Evolutionary conservation across 2,113 vertebrate species (phyloP).

Genomic region (Megaptera novaeangliae): DNA sequence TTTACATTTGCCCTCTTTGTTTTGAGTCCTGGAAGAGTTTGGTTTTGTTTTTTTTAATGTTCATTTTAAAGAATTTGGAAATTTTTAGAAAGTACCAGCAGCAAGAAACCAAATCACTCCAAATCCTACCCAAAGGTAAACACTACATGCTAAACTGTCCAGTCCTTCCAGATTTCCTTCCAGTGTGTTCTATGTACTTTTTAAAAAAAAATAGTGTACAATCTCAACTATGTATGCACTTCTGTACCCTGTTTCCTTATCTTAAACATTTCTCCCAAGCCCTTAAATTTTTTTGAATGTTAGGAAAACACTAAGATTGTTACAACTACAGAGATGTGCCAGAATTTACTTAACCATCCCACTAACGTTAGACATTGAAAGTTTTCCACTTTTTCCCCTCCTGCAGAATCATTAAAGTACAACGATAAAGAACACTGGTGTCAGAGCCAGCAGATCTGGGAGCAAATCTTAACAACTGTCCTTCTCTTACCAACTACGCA

Average conservation of each 20-base stretch:
- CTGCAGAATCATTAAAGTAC: background rate
- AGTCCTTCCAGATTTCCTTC: background rate
- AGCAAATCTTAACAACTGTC: background rate
- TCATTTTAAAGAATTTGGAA: constrained; percentile 25
- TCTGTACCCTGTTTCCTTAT: background rate
- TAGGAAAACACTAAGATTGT: background rate
- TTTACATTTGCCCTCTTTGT: background rate
- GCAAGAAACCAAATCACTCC: constrained; percentile 19
- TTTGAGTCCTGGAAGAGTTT: background rate
- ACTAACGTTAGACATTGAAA: background rate
- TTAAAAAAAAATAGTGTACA: background rate
- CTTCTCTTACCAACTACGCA: background rate
- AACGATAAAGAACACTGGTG: fast-evolving
- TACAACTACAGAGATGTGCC: background rate
- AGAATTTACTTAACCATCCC: background rate
- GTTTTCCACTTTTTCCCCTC: background rate
- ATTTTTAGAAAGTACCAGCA: background rate
- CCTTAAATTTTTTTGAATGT: background rate
- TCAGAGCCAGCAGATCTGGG: background rate
- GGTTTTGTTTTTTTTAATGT: background rate
- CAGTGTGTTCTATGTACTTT: background rate
- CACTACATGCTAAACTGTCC: background rate
- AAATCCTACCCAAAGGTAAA: constrained; percentile 13
- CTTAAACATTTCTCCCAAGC: background rate
- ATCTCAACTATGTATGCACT: background rate